Evolutionary conservation across 30 jellyfish, hydroid and myxozoan genomes (phyloP).

Genomic region (Morbakka virulenta): DNA sequence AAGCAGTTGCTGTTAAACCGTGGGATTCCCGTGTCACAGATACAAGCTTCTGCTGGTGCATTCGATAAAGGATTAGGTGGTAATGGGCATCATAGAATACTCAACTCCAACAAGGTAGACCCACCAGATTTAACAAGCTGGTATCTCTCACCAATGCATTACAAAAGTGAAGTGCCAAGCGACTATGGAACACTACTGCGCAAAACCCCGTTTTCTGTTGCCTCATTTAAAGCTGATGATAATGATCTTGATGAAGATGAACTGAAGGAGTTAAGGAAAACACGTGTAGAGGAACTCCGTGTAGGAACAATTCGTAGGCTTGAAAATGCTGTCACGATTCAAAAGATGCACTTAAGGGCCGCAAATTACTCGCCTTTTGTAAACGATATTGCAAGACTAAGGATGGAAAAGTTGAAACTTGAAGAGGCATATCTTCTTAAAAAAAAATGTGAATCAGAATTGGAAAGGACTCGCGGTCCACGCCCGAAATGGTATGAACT

Average conservation of each 20-base stretch:
- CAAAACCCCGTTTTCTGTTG: not conserved
- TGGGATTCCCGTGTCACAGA: no score
- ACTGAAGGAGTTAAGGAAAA: slow-evolving; percentile 11
- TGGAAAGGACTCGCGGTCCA: slow-evolving; percentile 90
- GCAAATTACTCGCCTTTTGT: slow-evolving; percentile 57
- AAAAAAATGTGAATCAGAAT: slow-evolving; percentile 68
- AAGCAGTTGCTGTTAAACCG: no score
- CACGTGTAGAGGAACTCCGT: slow-evolving; percentile 27
- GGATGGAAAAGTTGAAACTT: slow-evolving; percentile 54
- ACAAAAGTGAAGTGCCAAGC: not conserved
- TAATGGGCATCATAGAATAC: no score
- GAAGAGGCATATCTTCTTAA: slow-evolving; percentile 80
- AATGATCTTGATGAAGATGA: slow-evolving; percentile 26
- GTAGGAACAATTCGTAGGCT: slow-evolving; percentile 36
- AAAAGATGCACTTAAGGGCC: slow-evolving; percentile 12
- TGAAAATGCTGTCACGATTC: slow-evolving; percentile 24
- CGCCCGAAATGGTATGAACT: slow-evolving; percentile 89
- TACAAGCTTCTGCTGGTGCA: no score
- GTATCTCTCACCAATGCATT: not conserved
- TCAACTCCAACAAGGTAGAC: no score
- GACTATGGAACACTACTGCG: not conserved
- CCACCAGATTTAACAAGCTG: not conserved
- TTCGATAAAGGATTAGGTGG: no score
- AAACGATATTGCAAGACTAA: slow-evolving; percentile 45
- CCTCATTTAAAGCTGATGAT: slow-evolving; percentile 3